phyloP scores from a whole-genome alignment of 2,888 invertebrate genomes.

The Acrobasis repandana region DNA sequence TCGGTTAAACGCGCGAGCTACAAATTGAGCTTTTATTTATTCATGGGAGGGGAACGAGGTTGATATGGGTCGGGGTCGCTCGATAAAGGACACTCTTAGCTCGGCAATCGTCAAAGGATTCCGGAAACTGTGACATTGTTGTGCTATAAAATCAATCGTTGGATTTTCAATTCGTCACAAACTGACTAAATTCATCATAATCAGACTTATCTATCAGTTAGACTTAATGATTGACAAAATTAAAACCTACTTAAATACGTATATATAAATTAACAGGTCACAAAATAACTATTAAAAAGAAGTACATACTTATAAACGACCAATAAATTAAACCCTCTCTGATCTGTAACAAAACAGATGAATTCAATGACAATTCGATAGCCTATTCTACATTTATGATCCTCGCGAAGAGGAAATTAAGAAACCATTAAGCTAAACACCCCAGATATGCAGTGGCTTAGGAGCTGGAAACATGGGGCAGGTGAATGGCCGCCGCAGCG shows the following conservation, averaged over 20 bases:
- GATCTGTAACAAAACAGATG: background rate
- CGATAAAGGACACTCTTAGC: constrained; percentile 70
- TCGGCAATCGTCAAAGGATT: constrained; percentile 58
- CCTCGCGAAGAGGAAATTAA: constrained; percentile 21
- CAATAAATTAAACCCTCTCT: too few relatives aligned
- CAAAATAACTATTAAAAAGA: too few relatives aligned
- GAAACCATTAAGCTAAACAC: constrained; percentile 28
- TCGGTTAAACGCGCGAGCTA: constrained; percentile 69
- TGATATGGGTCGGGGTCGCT: constrained; percentile 78
- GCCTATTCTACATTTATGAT: background rate
- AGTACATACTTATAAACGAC: too few relatives aligned
- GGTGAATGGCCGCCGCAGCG: constrained; percentile 59
- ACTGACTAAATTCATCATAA: background rate
- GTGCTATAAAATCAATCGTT: constrained; percentile 24
- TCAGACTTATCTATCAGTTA: too few relatives aligned
- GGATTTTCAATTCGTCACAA: constrained; percentile 7
- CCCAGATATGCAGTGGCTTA: constrained; percentile 32
- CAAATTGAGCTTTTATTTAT: constrained; percentile 81
- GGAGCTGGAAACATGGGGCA: constrained; percentile 43
- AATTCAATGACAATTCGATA: background rate
- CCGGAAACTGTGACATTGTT: constrained; percentile 45
- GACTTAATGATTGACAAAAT: too few relatives aligned
- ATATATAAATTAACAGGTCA: too few relatives aligned
- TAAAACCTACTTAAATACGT: too few relatives aligned
- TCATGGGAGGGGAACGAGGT: constrained; percentile 73